These are phyloP conservation scores for Nannospalax galili DNA, from an alignment of 2,113 vertebrate species.

Conservation along the genomic window DNA sequence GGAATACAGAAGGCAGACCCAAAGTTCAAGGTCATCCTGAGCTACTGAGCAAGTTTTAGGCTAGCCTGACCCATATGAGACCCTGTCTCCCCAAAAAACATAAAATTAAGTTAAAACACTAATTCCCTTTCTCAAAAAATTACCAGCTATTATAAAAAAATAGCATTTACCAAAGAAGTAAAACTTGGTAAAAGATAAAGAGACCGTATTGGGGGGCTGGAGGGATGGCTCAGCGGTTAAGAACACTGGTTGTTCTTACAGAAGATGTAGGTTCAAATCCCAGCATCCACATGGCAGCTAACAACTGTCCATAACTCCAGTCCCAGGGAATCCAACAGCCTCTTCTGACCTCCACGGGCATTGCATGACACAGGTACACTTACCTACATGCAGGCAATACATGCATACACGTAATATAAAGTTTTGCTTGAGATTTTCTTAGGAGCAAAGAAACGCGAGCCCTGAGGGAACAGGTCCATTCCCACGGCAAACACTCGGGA, in stretches of 20 bases:
- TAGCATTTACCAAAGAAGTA: neutral
- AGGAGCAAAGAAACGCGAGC: neutral
- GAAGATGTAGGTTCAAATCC: neutral
- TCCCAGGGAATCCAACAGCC: no score
- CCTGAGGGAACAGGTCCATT: neutral
- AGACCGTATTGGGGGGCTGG: neutral
- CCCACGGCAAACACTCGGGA: neutral
- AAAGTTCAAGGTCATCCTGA: neutral
- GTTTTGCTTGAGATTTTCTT: neutral
- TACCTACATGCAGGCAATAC: no score
- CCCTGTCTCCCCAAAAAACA: neutral
- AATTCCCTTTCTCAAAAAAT: slow-evolving; percentile 22
- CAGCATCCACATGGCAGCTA: no score
- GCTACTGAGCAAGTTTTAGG: neutral
- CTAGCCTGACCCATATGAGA: neutral
- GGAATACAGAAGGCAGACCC: neutral
- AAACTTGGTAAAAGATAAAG: slow-evolving; percentile 2
- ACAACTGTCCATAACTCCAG: no score
- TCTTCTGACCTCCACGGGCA: no score
- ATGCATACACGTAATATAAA: no score
- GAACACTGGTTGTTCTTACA: no score
- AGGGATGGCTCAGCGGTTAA: no score
- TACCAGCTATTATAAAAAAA: slow-evolving; percentile 16
- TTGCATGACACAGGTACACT: no score
- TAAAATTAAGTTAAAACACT: neutral